phyloP scores from a whole-genome alignment of 2,888 invertebrate genomes.

The Eupsilia transversa region DNA sequence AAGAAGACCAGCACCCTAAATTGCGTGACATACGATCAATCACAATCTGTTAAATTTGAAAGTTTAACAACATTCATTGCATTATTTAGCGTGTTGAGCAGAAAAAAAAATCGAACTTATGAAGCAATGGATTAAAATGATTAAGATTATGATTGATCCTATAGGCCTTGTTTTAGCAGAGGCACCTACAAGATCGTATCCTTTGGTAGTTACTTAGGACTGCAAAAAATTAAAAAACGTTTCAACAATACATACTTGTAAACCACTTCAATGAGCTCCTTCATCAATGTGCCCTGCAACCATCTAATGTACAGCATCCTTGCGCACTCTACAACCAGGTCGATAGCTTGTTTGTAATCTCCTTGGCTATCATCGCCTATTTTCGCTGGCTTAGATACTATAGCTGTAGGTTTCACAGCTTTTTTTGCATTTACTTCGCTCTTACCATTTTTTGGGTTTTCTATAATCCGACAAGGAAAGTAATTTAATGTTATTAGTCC shows the following conservation, averaged over 20 bases:
- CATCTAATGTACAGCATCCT: slow-evolving; percentile 80
- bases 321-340: slow-evolving; percentile 80
- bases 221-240: not conserved
- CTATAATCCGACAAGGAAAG: slow-evolving; percentile 17
- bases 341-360: slow-evolving; percentile 79
- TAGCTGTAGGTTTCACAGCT: slow-evolving; percentile 5
- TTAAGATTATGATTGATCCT: too few relatives aligned
- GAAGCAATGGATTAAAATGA: too few relatives aligned
- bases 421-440: slow-evolving; percentile 54
- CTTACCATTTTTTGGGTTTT: slow-evolving; percentile 44
- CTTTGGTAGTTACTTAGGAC: not conserved
- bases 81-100: too few relatives aligned
- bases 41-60: too few relatives aligned
- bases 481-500: not conserved
- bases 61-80: too few relatives aligned
- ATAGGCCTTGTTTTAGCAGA: too few relatives aligned
- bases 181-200: not conserved
- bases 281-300: slow-evolving; percentile 81
- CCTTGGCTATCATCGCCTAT: slow-evolving; percentile 67
- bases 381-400: slow-evolving; percentile 69
- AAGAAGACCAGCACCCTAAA: too few relatives aligned
- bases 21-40: too few relatives aligned
- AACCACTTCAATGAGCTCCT: slow-evolving; percentile 76
- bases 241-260: slow-evolving; percentile 71
- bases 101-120: too few relatives aligned